Evolutionary conservation across 2,797 vertebrate genomes (phyloP), one percentile per base, ranked within the genome.

Genomic region (Danio tinwini): DNA sequence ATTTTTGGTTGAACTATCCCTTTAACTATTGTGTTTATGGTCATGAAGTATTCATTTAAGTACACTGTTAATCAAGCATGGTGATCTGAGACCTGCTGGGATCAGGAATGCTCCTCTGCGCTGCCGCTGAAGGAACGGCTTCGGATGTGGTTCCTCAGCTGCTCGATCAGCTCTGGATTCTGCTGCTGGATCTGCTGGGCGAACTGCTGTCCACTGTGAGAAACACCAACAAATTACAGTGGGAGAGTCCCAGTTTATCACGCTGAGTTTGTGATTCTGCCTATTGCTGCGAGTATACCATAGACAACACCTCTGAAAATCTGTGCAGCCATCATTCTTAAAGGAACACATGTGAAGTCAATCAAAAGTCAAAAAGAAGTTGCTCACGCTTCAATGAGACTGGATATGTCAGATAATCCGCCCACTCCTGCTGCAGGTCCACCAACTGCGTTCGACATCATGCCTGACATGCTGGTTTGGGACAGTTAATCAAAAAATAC

Each of bases 131-230:
- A 97, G 3, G 97, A 96, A 75, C 97, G 95, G 93, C 97, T 98
- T 87, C 97, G 94, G 90, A 99, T 96, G 84, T 99, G 97, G 88
- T 98, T 99, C 90, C 97, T 95, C 74, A 99, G 88, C 91, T 99
- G 97, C 85, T 99, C 97, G 78, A 99, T 98, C 81, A 99, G 92
- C 90, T 99, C 98, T 0, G 98, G 98, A 88, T 98, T 99, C 93
- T 99, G 97, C 86, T 99, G 97, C 89, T 99, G 97, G 89, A 99
- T 99, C 94, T 99, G 97, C 89, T 98, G 98, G 65, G 97, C 97
- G 85, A 99, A 99, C 92, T 99, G 98, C 84, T 99, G 98, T 44
- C 98, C 98, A 75, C 98, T 99, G 90, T 56, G n/a, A 62, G 6
- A 64, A 45, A 65, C 7, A 40, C 1, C 21, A 42, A 47, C 7